Conservation (phyloP, 2,113 vertebrate species). For the Hoplias malabaricus region DNA sequence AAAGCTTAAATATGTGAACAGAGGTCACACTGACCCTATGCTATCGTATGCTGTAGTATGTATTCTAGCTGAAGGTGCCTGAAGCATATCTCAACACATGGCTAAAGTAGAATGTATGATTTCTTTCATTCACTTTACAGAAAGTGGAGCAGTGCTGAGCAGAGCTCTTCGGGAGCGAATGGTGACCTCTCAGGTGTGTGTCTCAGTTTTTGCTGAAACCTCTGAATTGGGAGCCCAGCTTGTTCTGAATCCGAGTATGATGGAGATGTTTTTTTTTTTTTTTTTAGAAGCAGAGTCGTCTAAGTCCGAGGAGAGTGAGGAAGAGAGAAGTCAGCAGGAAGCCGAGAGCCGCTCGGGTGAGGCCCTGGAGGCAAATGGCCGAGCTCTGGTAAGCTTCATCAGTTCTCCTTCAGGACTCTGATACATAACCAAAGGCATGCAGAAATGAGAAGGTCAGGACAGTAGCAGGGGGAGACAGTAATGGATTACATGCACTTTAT, state of each 20-base stretch:
- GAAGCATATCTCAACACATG: neutral
- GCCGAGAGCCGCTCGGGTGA: slow-evolving; percentile 35
- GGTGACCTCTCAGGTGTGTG: slow-evolving; percentile 60
- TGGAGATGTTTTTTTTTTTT: slow-evolving; percentile 35
- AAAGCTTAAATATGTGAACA: neutral
- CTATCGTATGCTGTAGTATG: neutral
- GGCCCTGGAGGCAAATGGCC: slow-evolving; percentile 43
- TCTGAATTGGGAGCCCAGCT: neutral
- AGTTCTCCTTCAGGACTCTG: neutral
- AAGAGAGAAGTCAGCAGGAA: slow-evolving; percentile 34
- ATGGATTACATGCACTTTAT: too few species aligned
- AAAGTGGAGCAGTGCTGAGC: slow-evolving; percentile 60
- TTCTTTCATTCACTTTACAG: slow-evolving; percentile 47
- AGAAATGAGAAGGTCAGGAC: neutral
- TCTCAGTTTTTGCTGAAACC: neutral
- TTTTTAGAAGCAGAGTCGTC: slow-evolving; percentile 53
- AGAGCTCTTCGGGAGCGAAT: slow-evolving; percentile 39
- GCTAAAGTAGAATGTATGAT: neutral
- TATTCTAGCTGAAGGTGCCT: neutral
- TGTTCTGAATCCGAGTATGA: slow-evolving; percentile 22
- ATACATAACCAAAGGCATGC: neutral
- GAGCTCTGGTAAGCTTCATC: slow-evolving; percentile 63
- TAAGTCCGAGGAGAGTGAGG: slow-evolving; percentile 40
- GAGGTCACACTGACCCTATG: neutral
- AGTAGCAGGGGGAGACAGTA: neutral